phyloP scores from a whole-genome alignment of 2,888 invertebrate species.

The Himalopsyche kuldschensis region DNA sequence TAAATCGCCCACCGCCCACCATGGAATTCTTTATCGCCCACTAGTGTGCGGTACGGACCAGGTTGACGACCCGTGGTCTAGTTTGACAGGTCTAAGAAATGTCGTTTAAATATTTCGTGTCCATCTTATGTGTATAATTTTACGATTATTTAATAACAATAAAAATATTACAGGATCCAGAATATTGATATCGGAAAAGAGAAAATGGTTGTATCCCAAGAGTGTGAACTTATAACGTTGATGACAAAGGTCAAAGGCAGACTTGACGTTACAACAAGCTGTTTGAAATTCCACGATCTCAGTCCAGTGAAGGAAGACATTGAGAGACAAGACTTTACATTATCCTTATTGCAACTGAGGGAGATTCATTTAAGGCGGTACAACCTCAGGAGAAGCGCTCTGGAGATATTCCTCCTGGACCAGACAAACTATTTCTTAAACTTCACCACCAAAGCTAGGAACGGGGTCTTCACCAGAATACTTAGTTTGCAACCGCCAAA shows the following conservation, averaged over 20 bases:
- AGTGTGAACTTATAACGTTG: conserved; percentile 64
- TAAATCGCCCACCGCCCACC: too few relatives aligned
- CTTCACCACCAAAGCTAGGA: conserved; percentile 64
- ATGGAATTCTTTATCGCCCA: too few relatives aligned
- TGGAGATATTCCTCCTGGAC: conserved; percentile 66
- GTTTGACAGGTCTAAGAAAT: too few relatives aligned
- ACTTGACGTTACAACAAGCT: conserved; percentile 62
- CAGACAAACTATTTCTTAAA: conserved; percentile 69
- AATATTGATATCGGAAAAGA: conserved; percentile 53
- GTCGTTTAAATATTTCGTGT: background rate
- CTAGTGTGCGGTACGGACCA: too few relatives aligned
- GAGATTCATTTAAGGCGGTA: conserved; percentile 67
- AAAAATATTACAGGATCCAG: conserved; percentile 34
- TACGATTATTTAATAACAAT: background rate
- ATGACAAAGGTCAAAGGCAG: conserved; percentile 63
- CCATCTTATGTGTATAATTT: background rate
- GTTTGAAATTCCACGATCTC: conserved; percentile 63
- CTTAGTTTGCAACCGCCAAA: conserved; percentile 63
- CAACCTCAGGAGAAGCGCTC: conserved; percentile 64
- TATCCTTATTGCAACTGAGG: conserved; percentile 50
- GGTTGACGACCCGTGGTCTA: background rate
- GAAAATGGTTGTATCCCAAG: conserved; percentile 62
- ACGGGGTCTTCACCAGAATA: conserved; percentile 64
- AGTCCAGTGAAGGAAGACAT: conserved; percentile 57
- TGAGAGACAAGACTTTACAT: conserved; percentile 54